Conservation (phyloP, 2,888 invertebrate species). For the Pristionchus maxplancki region DNA sequence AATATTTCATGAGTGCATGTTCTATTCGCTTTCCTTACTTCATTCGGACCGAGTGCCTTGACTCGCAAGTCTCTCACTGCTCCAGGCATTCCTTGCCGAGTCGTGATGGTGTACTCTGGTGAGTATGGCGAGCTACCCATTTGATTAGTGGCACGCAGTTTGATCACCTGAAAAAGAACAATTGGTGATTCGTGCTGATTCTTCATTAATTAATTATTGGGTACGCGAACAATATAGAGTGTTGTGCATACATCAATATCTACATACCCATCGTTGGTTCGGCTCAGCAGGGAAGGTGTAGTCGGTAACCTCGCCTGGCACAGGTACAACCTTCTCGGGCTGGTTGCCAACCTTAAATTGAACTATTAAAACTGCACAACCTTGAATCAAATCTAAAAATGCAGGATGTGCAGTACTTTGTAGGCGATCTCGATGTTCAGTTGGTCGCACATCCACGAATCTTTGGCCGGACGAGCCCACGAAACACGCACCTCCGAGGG, state of each 20-base stretch:
- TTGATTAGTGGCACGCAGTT: constrained; percentile 69
- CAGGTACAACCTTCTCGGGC: constrained; percentile 71
- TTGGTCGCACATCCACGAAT: constrained; percentile 77
- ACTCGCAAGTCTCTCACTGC: constrained; percentile 73
- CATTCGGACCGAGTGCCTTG: constrained; percentile 70
- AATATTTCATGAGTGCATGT: too few species aligned
- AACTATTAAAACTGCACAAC: too few species aligned
- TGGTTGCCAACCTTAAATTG: constrained; percentile 64
- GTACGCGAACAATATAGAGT: neutral
- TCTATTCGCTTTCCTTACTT: too few species aligned
- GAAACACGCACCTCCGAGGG: constrained; percentile 74
- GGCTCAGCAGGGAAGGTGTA: constrained; percentile 77
- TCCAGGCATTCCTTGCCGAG: constrained; percentile 77
- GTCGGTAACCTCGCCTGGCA: constrained; percentile 75
- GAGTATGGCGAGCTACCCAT: constrained; percentile 72
- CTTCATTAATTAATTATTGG: neutral
- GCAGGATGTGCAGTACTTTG: constrained; percentile 50
- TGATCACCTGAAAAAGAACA: constrained; percentile 55
- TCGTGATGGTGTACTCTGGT: constrained; percentile 71
- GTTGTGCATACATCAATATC: neutral
- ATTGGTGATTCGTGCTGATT: neutral
- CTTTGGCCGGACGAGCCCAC: constrained; percentile 75
- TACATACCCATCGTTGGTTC: constrained; percentile 75
- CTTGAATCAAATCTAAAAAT: neutral
- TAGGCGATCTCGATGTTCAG: constrained; percentile 76